These are phyloP conservation scores for Argentina silus DNA, from an alignment of 2,797 vertebrate genomes.

Conservation along the genomic window DNA sequence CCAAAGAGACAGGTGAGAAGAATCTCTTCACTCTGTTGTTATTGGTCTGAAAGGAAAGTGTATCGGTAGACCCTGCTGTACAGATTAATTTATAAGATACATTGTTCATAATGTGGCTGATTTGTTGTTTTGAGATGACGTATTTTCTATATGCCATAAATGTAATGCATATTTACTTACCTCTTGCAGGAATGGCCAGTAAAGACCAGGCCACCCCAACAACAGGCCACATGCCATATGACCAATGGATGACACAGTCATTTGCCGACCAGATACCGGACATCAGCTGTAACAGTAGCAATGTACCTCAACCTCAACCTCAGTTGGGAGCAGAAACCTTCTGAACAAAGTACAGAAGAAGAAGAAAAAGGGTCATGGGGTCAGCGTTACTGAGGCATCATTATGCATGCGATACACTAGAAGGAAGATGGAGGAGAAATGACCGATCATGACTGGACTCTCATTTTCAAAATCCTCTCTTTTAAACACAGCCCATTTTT, in stretches of 20 bases:
- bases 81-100: too few relatives aligned
- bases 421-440: slow-evolving; percentile 22
- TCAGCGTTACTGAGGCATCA: slow-evolving; percentile 32
- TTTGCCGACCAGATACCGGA: slow-evolving; percentile 81
- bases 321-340: slow-evolving; percentile 39
- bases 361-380: slow-evolving; percentile 22
- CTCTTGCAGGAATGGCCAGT: slow-evolving; percentile 53
- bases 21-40: slow-evolving; percentile 21
- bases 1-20: slow-evolving; percentile 67
- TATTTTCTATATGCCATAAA: too few relatives aligned
- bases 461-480: slow-evolving; percentile 48
- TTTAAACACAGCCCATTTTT: slow-evolving; percentile 56
- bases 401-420: slow-evolving; percentile 34
- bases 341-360: slow-evolving; percentile 55
- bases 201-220: slow-evolving; percentile 41
- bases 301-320: slow-evolving; percentile 38
- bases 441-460: slow-evolving; percentile 31
- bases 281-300: slow-evolving; percentile 60
- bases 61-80: too few relatives aligned
- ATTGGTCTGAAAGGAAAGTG: too few relatives aligned
- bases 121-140: too few relatives aligned
- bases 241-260: slow-evolving; percentile 79
- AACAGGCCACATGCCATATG: slow-evolving; percentile 62
- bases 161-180: background rate
- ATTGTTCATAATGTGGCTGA: too few relatives aligned